phyloP scores from a whole-genome alignment of 2,888 invertebrate species.

The Neoascia interrupta region DNA sequence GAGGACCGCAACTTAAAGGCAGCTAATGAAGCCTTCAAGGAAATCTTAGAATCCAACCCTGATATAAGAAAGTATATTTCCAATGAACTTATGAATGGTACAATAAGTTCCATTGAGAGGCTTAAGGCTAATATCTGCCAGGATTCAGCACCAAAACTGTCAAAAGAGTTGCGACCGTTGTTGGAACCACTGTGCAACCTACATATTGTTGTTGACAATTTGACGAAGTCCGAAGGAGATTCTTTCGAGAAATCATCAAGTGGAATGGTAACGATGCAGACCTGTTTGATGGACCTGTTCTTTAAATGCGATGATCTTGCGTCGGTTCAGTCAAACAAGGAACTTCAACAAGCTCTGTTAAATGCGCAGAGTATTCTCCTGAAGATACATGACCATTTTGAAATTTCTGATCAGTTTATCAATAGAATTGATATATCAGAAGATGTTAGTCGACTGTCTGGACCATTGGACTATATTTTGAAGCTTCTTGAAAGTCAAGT shows the following conservation, averaged over 20 bases:
- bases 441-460: conserved; percentile 30
- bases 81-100: conserved; percentile 32
- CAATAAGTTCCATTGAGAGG: conserved; percentile 36
- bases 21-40: conserved; percentile 71
- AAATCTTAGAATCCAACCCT: conserved; percentile 38
- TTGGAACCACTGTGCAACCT: conserved; percentile 47
- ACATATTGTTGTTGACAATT: conserved; percentile 13
- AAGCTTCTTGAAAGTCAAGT: conserved; percentile 3
- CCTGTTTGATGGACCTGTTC: conserved; percentile 75
- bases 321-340: neutral
- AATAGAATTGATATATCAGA: conserved; percentile 38
- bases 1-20: conserved; percentile 18
- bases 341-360: conserved; percentile 15
- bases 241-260: conserved; percentile 73
- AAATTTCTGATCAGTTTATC: conserved; percentile 32
- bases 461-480: conserved; percentile 22
- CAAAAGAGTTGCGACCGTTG: conserved; percentile 64
- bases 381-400: conserved; percentile 51
- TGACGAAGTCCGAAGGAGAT: conserved; percentile 26
- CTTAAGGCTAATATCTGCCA: conserved; percentile 49
- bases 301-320: conserved; percentile 73
- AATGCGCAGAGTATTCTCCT: conserved; percentile 29
- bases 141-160: conserved; percentile 74
- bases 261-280: conserved; percentile 75
- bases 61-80: conserved; percentile 33